Evolutionary conservation across 1,140 invertebrate genomes (phyloP).

Genomic region (Pseudomyrmex gracilis): DNA sequence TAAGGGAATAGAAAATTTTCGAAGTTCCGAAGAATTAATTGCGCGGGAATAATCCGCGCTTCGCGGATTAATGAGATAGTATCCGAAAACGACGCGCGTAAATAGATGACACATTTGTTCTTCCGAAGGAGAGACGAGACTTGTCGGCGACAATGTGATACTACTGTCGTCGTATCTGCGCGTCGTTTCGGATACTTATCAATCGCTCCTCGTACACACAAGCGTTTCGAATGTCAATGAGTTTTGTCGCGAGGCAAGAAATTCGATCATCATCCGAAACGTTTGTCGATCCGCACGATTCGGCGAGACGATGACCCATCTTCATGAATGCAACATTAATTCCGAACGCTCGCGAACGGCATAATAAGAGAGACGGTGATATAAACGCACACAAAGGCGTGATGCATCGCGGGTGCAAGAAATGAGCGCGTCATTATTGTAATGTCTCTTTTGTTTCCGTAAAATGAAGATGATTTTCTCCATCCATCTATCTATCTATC

Average conservation of each 20-base stretch:
- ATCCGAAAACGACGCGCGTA: too few relatives aligned
- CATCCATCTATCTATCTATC: too few relatives aligned
- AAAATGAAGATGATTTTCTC: neutral
- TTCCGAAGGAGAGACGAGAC: too few relatives aligned
- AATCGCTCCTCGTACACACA: neutral
- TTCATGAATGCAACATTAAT: slow-evolving; percentile 58
- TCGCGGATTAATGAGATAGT: too few relatives aligned
- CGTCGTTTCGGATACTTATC: too few relatives aligned
- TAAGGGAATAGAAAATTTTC: neutral
- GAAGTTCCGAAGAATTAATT: neutral
- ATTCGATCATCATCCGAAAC: slow-evolving; percentile 35
- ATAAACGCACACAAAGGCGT: slow-evolving; percentile 47
- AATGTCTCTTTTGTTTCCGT: neutral
- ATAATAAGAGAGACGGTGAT: slow-evolving; percentile 25
- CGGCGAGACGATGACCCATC: slow-evolving; percentile 37
- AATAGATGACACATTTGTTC: too few relatives aligned
- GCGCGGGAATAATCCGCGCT: neutral
- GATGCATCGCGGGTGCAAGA: slow-evolving; percentile 17
- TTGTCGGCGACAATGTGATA: too few relatives aligned
- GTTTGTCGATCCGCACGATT: slow-evolving; percentile 40
- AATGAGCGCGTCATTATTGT: slow-evolving; percentile 29
- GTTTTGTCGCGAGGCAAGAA: slow-evolving; percentile 1
- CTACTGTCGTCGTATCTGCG: too few relatives aligned
- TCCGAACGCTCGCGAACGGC: slow-evolving; percentile 36
- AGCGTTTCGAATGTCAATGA: neutral